Evolutionary conservation across 2,797 vertebrate species (phyloP).

Genomic region (Neopelma chrysocephalum): DNA sequence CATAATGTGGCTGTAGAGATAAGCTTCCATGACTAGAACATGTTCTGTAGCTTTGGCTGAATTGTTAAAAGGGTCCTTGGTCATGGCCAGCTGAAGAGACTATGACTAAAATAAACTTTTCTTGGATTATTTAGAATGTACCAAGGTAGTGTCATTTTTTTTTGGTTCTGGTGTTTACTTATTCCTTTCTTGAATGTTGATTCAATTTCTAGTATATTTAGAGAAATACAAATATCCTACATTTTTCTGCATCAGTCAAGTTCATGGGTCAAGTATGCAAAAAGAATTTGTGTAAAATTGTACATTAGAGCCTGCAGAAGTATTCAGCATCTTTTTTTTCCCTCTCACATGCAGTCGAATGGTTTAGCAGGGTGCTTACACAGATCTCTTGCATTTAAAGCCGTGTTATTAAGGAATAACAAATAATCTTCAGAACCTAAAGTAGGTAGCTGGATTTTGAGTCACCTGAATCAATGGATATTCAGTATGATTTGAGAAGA

Average conservation of each 20-base stretch:
- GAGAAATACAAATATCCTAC: not conserved
- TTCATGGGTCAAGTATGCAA: not conserved
- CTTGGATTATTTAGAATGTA: not conserved
- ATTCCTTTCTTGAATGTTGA: not conserved
- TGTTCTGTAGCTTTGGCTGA: not conserved
- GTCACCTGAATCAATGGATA: not conserved
- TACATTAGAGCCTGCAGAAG: not conserved
- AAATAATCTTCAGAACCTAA: not conserved
- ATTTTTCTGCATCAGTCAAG: not conserved
- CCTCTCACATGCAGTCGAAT: not conserved
- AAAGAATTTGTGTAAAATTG: not conserved
- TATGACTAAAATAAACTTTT: not conserved
- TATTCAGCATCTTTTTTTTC: not conserved
- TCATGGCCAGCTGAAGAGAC: not conserved
- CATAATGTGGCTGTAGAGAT: not conserved
- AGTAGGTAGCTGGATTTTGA: not conserved
- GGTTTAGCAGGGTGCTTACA: not conserved
- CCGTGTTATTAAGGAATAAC: not conserved
- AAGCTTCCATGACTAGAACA: not conserved
- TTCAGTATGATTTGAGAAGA: not conserved
- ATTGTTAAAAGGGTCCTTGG: not conserved
- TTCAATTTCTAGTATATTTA: not conserved
- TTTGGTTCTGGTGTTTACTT: not conserved
- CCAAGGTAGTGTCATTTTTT: not conserved
- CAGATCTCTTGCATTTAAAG: not conserved